These are phyloP conservation scores for Cataglyphis rosenhaueri DNA, from an alignment of 2,888 invertebrate genomes.

Conservation along the genomic window DNA sequence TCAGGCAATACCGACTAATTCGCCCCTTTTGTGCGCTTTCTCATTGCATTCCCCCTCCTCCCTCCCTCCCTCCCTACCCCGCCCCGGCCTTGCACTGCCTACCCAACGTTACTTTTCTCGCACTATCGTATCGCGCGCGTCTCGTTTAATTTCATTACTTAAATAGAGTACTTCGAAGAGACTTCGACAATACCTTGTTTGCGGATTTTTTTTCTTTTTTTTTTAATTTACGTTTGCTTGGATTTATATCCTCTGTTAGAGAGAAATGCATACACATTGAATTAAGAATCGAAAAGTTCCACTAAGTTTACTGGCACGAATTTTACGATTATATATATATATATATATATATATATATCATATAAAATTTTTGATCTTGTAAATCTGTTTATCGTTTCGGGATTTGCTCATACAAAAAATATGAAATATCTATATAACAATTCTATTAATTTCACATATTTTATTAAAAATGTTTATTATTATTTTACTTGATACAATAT, in stretches of 20 bases:
- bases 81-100: background rate
- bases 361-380: background rate
- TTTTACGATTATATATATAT: background rate
- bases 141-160: slow-evolving; percentile 15
- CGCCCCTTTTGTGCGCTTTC: slow-evolving; percentile 5
- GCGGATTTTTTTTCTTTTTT: background rate
- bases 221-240: background rate
- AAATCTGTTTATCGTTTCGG: slow-evolving; percentile 1
- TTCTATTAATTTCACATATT: background rate
- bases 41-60: background rate
- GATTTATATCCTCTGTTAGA: background rate
- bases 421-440: background rate
- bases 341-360: too few relatives aligned
- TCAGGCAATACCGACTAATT: slow-evolving; percentile 29
- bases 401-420: background rate
- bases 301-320: background rate
- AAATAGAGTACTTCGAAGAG: background rate
- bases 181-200: background rate
- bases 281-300: background rate
- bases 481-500: background rate
- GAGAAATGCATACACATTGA: background rate
- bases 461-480: slow-evolving; percentile 11
- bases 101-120: background rate
- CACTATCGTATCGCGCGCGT: background rate
- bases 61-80: too few relatives aligned